Evolutionary conservation across 64 coral and sea anemone species (phyloP), one percentile per base, ranked within the genome.

Genomic region (Actinia tenebrosa): DNA sequence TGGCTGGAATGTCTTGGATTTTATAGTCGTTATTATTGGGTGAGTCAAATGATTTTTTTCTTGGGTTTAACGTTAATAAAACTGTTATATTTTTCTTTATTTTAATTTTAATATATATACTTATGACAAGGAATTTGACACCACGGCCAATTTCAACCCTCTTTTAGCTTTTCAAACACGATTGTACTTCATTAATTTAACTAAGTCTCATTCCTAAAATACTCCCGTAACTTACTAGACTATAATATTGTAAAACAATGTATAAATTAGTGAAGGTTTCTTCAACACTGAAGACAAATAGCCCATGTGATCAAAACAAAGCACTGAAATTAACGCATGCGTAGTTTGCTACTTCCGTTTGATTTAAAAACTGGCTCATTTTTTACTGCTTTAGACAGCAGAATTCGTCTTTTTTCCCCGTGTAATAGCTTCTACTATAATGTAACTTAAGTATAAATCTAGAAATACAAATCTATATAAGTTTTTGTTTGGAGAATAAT

Each of bases 1-100:
- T 84, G 93, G 88, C 9, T 99, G 97, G 97, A 99, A 99, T 88
- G 94, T 95, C 77, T 59, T 99, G 60, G 97, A 99, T 55, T 99
- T 99, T 83, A 78, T 89, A 17, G 97, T 99, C 16, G 93, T 99
- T 19, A 82, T 99, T 3, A 58, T 90, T 13, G 97, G 97, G 97
- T 99, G 84, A 89, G 97, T 81, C 9, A 50, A 50, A 50, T 47
- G 47, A 5, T 50, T 50, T 50, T 50, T 50, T 50, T 50, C 47
- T 8, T 50, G 47, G 7, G 2, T 16, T 58, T 58, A 58, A 58
- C 56, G 56, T 58, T 58, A 2, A 58, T 58, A 58, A 58, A 58
- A 58, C 56, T 58, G 56, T 58, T 58, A 58, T 58, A 58, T 5
- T 13, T 56, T 1, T 10, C 4, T 56, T 10, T 1, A 15, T 56